Base-by-base conservation (phyloP, 1,140 invertebrate genomes). In the Chymomyza costata region DNA sequence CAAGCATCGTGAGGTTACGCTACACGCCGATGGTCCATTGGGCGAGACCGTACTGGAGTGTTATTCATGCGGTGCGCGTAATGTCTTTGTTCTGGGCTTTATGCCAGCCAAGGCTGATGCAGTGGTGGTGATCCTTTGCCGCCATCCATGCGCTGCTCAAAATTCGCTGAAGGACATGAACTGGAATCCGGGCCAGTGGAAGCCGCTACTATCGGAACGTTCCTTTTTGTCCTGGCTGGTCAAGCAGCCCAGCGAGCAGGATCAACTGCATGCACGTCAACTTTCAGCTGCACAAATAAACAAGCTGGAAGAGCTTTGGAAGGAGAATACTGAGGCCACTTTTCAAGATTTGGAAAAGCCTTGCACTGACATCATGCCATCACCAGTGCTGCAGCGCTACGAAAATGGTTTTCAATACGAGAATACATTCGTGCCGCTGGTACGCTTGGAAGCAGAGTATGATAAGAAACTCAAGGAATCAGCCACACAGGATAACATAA, bases 351-450 rank as follows among this genome's bases (percentile, higher is more conserved):
- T 99, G 34, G 96, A 99, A 83, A 96, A 97, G 80, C 96, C 97
- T 0, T 97, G 97, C 0, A 92, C 97, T 0, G 97, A 98, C 85
- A 95, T 97, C 80, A 97, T 98, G 82, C 96, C 96, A 0, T 94
- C 97, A 84, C 96, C 97, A 86, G 97, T 99, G 17, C 86, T 95
- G 13, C 85, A 97, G 15, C 90, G 93, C 88, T 99, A 99, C 83
- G 97, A 99, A 87, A 97, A 99, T 90, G 97, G 96, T 8, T 98
- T 97, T 85, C 96, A 99, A 85, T 99, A 99, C 85, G 95, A 97
- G 85, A 97, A 98, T 81, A 97, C 99, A 39, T 99, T 99, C 89
- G 95, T 95, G 0, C 97, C 97, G 0, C 86, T 99, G 2, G 96
- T 99, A 0, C 97, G 97, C 85, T 86, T 99, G 44, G 97, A 99